Base-by-base conservation (phyloP, 2,113 vertebrate genomes). In the Nibea albiflora region DNA sequence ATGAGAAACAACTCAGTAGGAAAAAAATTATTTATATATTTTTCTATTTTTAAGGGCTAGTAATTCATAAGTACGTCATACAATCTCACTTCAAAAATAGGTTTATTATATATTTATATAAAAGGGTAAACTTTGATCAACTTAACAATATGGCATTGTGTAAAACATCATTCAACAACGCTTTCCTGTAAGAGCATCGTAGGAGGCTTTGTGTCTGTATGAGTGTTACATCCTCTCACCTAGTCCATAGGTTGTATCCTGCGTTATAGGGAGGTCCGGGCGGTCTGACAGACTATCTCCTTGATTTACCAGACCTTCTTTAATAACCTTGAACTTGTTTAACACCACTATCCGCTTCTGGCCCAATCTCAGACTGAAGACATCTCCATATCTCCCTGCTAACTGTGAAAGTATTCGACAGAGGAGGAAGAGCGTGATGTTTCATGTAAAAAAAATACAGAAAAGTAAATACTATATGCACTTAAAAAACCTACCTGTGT, bases 271-370 rank as follows among this genome's bases (percentile, higher is more conserved):
- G 15, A 76, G n/a, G 2, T 9, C 1, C 4, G 91, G 88, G 1
- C 90, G 84, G 31, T 92, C 87, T 0, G 49, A 42, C 24, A 92
- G 11, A 44, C 81, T 83, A 49, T 93, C 92, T 15, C 84, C 91
- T 1, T 90, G 85, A 11, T 64, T 85, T 17, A 91, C 76, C 61
- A 93, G 78, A 7, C 80, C 91, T 52, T 92, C 92, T 76, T 81
- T 90, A 7, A 93, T 39, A 24, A 60, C 60, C 20, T 86, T 70
- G 20, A 76, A 85, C 19, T 88, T 52, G 15, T 90, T 92, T 4
- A 92, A 65, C 7, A 90, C 88, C 68, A 93, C 87, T 0, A 75
- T 9, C 78, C 83, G 82, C 0, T 1, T 7, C 15, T 49, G 56
- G 17, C 85, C 86, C 24, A 90, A 73, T 57, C 80, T 68, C 16